A percentile compares a stretch with the other conserved stretches of the same genome.
Evolutionary conservation across 2,888 invertebrate species (phyloP).

Genomic region (Sarcophaga subvicina): DNA sequence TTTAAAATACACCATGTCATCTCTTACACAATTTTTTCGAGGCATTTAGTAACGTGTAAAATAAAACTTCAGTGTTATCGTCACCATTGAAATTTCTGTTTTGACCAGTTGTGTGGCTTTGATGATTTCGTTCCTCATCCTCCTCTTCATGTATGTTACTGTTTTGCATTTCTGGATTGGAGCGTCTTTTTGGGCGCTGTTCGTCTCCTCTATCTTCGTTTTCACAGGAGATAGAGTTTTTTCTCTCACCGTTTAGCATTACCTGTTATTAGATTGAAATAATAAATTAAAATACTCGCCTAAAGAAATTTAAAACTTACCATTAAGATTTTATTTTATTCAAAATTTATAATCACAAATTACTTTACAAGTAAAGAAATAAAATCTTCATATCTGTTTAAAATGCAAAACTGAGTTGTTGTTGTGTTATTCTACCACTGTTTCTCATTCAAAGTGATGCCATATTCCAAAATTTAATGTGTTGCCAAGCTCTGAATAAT

Average conservation of each 20-base stretch:
- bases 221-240: neutral
- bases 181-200: neutral
- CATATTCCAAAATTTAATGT: too few relatives aligned
- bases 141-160: neutral
- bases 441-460: too few relatives aligned
- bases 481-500: too few relatives aligned
- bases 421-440: too few relatives aligned
- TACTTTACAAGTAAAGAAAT: neutral
- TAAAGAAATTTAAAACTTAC: neutral
- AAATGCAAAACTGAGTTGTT: neutral
- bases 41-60: conserved; percentile 17
- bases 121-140: neutral
- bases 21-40: conserved; percentile 49
- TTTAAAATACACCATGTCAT: neutral
- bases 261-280: neutral
- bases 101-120: too few relatives aligned
- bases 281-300: neutral
- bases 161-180: neutral
- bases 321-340: neutral
- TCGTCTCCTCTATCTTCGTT: neutral
- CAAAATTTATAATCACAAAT: neutral
- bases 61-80: conserved; percentile 34
- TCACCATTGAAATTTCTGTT: neutral
- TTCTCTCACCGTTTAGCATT: neutral
- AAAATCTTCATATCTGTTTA: neutral